Evolutionary conservation across 2,797 vertebrate genomes (phyloP), one percentile per base, ranked within the genome.

Genomic region (Threskiornis aethiopicus): DNA sequence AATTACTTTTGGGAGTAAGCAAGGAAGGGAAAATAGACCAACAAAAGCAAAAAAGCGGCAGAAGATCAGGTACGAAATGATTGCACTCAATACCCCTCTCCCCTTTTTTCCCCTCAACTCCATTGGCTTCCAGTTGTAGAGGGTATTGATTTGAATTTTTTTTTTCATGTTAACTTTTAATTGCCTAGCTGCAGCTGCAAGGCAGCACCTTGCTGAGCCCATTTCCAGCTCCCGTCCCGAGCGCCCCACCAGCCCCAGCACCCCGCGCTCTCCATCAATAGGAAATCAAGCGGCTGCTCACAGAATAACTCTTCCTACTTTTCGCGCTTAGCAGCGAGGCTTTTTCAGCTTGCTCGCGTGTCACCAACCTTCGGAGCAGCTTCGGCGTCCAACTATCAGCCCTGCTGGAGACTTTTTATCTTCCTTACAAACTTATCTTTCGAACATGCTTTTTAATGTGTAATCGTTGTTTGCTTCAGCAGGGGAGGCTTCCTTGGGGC

Each of bases 371-470:
- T 84, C 1, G 1, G 80, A 93, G 90, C 73, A 33, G 87, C 88
- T 93, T 87, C 3, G 5, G 57, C 16, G 9, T 72, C 87, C 91
- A 96, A 79, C 87, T 89, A 95, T 87, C 82, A 92, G 76, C 90
- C 66, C 84, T 94, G 91, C 89, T 94, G 87, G 49, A 80, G 90
- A 93, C 91, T 77, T 88, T 94, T 96, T 77, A 71, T 88, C 88
- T 87, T 82, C 82, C 84, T 93, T 96, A 88, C 95, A 95, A 95
- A 94, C 80, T 93, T 87, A 76, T 84, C 59, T 95, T 92, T 89
- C 16, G 0, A 95, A 86, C 93, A 81, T 59, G 59, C 76, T 94
- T 95, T 95, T 88, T 28, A 96, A 72, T 71, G 55, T n/a, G 41
- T 86, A 87, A 80, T 94, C 67, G n/a, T 91, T 96, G 85, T 92